Conservation (phyloP, 2,888 invertebrate species). For the Pristionchus fissidentatus region DNA sequence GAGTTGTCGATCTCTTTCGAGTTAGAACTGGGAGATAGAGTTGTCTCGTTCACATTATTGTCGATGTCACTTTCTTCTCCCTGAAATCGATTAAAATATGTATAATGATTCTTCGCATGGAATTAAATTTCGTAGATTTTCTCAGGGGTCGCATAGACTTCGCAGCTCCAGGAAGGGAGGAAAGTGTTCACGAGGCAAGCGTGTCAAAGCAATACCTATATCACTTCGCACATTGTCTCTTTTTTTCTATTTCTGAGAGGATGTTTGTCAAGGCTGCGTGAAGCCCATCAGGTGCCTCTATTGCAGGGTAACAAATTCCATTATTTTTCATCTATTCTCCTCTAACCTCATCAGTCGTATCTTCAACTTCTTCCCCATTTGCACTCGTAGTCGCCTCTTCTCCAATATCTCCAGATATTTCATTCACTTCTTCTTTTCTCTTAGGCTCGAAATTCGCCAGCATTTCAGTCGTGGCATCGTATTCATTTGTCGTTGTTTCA, state of each 20-base stretch:
- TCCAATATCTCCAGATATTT: not conserved
- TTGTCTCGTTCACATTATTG: not conserved
- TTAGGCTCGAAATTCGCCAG: slow-evolving; percentile 15
- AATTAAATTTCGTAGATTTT: too few relatives aligned
- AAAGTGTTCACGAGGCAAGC: too few relatives aligned
- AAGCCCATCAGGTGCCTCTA: too few relatives aligned
- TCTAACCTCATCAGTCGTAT: not conserved
- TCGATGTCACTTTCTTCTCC: not conserved
- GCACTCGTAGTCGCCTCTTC: too few relatives aligned
- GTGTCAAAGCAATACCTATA: too few relatives aligned
- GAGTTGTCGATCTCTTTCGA: not conserved
- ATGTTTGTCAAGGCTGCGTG: too few relatives aligned
- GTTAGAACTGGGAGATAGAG: not conserved
- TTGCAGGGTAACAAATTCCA: not conserved
- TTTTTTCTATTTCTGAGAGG: too few relatives aligned
- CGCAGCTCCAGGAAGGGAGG: too few relatives aligned
- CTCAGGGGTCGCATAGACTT: too few relatives aligned
- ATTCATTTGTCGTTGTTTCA: not conserved
- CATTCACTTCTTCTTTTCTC: not conserved
- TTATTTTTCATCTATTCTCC: not conserved
- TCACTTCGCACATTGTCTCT: too few relatives aligned
- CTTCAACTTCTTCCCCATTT: not conserved
- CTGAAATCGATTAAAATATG: too few relatives aligned
- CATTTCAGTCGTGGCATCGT: not conserved
- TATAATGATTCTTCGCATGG: too few relatives aligned